Conservation (phyloP, 2,888 invertebrate genomes). For the Meteorus cinctellus region DNA sequence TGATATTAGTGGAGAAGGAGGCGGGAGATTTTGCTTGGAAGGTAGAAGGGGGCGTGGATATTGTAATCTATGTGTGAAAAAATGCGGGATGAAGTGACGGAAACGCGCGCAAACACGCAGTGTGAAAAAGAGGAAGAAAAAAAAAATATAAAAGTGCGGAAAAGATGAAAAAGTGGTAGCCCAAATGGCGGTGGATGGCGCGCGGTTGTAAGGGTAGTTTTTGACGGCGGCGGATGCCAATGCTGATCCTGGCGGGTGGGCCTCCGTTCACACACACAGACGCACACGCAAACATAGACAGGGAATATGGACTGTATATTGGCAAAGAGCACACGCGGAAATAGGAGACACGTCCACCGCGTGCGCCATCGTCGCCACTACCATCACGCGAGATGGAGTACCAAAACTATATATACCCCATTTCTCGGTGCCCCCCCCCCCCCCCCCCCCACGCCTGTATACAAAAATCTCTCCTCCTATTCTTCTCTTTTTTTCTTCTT, state of each 20-base stretch:
- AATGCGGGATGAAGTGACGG: conserved; percentile 63
- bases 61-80: conserved; percentile 73
- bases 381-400: conserved; percentile 37
- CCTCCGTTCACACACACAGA: not conserved
- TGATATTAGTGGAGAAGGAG: not conserved
- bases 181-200: conserved; percentile 60
- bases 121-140: conserved; percentile 41
- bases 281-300: not conserved
- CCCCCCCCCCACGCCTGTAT: conserved; percentile 63
- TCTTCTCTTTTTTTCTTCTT: conserved; percentile 55
- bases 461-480: conserved; percentile 63
- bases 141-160: conserved; percentile 55
- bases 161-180: conserved; percentile 69
- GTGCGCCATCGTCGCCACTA: not conserved
- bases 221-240: conserved; percentile 52
- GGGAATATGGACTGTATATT: not conserved
- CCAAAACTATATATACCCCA: not conserved
- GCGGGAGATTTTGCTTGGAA: conserved; percentile 30
- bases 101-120: conserved; percentile 1
- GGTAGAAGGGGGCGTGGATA: conserved; percentile 55
- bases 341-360: conserved; percentile 45
- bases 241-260: conserved; percentile 43
- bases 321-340: conserved; percentile 13
- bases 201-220: conserved; percentile 65
- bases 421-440: conserved; percentile 1